Conservation (phyloP, 1,140 invertebrate genomes). For the Vanessa atalanta region DNA sequence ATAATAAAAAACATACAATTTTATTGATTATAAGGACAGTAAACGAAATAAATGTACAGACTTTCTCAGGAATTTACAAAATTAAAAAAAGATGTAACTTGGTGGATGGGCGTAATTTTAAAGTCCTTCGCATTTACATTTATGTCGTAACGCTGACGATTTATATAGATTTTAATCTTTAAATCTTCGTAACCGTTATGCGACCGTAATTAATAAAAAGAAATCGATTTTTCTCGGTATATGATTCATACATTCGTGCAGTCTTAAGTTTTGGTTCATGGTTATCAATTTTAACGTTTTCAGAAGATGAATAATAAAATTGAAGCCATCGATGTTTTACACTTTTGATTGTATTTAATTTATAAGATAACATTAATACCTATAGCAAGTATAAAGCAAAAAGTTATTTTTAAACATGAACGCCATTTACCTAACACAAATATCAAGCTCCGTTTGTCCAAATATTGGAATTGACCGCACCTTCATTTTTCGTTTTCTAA, state of each 20-base stretch:
- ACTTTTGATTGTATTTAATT: neutral
- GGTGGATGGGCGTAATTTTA: neutral
- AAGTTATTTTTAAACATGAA: neutral
- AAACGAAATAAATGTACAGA: too few species aligned
- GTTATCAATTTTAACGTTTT: slow-evolving; percentile 4
- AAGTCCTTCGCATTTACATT: slow-evolving; percentile 11
- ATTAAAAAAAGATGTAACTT: neutral
- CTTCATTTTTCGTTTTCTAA: neutral
- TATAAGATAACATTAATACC: too few species aligned
- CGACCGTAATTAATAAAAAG: slow-evolving; percentile 19
- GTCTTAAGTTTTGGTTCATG: slow-evolving; percentile 2
- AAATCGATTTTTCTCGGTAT: slow-evolving; percentile 20
- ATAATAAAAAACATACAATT: too few species aligned
- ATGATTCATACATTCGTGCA: slow-evolving; percentile 12
- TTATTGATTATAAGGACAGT: too few species aligned
- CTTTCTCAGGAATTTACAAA: neutral
- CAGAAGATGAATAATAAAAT: neutral
- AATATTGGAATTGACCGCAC: neutral
- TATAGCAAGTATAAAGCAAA: neutral
- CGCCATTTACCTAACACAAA: neutral
- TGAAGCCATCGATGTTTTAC: too few species aligned
- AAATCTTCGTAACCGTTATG: slow-evolving; percentile 20
- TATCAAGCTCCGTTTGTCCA: neutral
- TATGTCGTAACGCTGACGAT: neutral
- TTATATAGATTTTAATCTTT: slow-evolving; percentile 20